A percentile compares a stretch with the other conserved stretches of the same genome.
Conservation (phyloP, 2,113 vertebrate species). For the Pithys albifrons region DNA sequence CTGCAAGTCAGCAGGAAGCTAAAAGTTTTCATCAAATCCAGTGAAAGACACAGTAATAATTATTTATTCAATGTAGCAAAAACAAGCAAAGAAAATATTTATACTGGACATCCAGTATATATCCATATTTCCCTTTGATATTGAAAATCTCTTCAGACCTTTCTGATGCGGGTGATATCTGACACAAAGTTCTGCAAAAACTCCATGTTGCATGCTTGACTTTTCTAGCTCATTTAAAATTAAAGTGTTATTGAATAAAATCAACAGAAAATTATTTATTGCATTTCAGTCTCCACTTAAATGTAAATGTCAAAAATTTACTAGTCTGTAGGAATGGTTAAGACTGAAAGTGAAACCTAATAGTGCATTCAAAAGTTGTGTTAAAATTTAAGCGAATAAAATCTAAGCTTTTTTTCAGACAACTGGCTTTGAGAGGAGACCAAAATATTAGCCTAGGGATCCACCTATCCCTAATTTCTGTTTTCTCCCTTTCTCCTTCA, state of each 20-base stretch:
- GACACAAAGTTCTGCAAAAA: neutral
- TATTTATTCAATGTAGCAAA: neutral
- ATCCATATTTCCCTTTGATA: neutral
- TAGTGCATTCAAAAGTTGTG: neutral
- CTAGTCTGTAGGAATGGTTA: neutral
- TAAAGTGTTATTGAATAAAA: neutral
- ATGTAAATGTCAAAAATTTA: neutral
- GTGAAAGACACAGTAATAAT: neutral
- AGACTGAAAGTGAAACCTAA: neutral
- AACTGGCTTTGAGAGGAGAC: neutral
- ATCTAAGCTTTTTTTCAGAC: neutral
- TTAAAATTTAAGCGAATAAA: neutral
- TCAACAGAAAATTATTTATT: neutral
- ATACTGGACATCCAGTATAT: neutral
- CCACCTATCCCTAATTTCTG: neutral
- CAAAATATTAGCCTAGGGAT: neutral
- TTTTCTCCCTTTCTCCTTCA: neutral
- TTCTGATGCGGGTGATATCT: neutral
- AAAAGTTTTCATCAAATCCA: neutral
- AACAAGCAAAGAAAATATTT: neutral
- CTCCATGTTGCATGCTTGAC: fast-evolving
- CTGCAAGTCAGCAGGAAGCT: neutral
- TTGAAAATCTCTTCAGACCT: neutral
- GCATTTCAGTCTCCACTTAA: neutral
- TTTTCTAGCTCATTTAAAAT: neutral